Conservation (phyloP, 2,888 invertebrate genomes). For the Ormia ochracea region DNA sequence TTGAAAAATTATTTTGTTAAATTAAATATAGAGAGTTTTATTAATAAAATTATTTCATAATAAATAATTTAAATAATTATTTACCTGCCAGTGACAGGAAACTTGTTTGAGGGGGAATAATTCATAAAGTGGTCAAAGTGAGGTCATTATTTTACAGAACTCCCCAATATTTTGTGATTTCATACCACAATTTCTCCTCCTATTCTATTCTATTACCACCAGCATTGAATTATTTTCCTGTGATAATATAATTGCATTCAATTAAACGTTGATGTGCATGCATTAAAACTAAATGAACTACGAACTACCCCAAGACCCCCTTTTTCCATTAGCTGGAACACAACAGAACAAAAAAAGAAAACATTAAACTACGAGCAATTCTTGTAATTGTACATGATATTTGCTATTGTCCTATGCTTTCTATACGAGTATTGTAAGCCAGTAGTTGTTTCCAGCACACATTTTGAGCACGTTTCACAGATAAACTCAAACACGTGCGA, state of each 20-base stretch:
- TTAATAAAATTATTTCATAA: too few species aligned
- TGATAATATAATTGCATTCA: conserved; percentile 64
- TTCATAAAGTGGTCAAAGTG: too few species aligned
- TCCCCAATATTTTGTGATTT: too few species aligned
- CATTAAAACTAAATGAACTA: not conserved
- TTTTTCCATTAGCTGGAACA: not conserved
- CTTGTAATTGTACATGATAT: conserved; percentile 11
- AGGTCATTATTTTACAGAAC: too few species aligned
- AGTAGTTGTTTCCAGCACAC: not conserved
- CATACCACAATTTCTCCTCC: not conserved
- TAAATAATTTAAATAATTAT: too few species aligned
- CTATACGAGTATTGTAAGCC: not conserved
- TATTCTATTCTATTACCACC: not conserved
- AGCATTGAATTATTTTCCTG: conserved; percentile 23
- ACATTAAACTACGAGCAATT: not conserved
- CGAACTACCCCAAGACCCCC: not conserved
- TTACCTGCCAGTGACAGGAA: too few species aligned
- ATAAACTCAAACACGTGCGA: conserved; percentile 60
- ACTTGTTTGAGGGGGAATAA: not conserved
- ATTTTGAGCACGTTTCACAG: conserved; percentile 51
- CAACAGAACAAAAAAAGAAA: too few species aligned
- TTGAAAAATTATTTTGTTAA: too few species aligned
- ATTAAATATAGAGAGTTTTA: too few species aligned
- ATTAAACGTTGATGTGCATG: conserved; percentile 51
- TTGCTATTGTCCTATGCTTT: not conserved